A percentile compares a stretch with the other conserved stretches of the same genome.
Conservation (phyloP, 2,797 vertebrate species). For the Gymnoscopelus braueri region DNA sequence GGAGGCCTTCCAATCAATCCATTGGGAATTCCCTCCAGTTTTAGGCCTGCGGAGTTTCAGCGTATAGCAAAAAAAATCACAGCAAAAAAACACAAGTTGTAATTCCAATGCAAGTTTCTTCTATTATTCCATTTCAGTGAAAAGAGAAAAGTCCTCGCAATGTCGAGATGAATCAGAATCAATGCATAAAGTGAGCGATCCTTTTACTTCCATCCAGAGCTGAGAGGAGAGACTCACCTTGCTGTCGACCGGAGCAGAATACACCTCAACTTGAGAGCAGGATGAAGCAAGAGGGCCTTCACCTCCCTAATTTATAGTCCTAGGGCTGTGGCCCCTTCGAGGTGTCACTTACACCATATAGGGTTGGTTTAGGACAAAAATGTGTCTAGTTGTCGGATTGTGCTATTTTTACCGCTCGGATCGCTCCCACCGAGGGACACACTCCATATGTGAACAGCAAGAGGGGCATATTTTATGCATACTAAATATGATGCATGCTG, state of each 20-base stretch:
- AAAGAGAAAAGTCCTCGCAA: neutral
- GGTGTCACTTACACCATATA: conserved; percentile 64
- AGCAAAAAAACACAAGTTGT: conserved; percentile 1
- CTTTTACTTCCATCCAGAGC: neutral
- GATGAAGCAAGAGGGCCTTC: conserved; percentile 16
- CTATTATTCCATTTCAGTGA: conserved; percentile 34
- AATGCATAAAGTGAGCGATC: neutral
- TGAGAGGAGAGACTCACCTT: conserved; percentile 62
- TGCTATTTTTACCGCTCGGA: conserved; percentile 61
- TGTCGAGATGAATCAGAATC: neutral
- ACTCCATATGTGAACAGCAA: conserved; percentile 50
- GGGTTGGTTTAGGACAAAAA: conserved; percentile 65
- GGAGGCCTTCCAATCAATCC: neutral
- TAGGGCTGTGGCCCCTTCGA: conserved; percentile 12
- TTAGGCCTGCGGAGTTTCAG: neutral
- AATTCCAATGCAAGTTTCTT: conserved; percentile 19
- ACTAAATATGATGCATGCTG: neutral
- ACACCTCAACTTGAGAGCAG: conserved; percentile 50
- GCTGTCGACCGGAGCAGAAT: conserved; percentile 24
- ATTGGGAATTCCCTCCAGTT: neutral
- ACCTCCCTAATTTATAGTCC: conserved; percentile 54
- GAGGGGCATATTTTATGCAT: conserved; percentile 33
- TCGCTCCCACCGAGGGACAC: conserved; percentile 49
- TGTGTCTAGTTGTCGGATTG: conserved; percentile 68
- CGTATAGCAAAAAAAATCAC: too few relatives aligned